A percentile compares a stretch with the other conserved stretches of the same genome.
Conservation (phyloP, 2,797 vertebrate species). For the Mormyrops boulengeri region DNA sequence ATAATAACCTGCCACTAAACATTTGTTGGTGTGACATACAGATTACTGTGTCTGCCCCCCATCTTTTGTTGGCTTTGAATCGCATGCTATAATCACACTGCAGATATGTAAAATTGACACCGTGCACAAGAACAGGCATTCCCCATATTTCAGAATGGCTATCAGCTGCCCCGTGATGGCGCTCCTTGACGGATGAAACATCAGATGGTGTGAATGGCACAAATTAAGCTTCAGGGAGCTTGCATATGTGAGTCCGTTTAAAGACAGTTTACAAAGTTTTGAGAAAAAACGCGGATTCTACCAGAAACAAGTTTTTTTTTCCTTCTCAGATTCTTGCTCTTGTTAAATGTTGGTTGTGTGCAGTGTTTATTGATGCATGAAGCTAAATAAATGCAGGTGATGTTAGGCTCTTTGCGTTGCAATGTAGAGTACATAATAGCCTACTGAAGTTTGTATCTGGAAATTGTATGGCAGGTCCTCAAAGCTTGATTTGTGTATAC, state of each 20-base stretch:
- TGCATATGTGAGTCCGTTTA: background rate
- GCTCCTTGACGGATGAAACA: constrained; percentile 26
- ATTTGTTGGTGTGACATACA: constrained; percentile 26
- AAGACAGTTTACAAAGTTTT: constrained; percentile 18
- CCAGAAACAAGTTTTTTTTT: background rate
- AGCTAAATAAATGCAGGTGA: background rate
- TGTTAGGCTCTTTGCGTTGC: background rate
- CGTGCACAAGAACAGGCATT: constrained; percentile 35
- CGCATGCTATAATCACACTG: constrained; percentile 36
- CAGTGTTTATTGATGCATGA: background rate
- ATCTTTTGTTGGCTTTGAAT: constrained; percentile 49
- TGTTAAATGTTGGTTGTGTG: background rate
- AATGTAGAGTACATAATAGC: background rate
- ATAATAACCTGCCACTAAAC: constrained; percentile 21
- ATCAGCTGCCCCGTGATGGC: constrained; percentile 16
- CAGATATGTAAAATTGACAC: constrained; percentile 48
- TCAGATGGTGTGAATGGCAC: constrained; percentile 16
- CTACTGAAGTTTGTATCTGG: background rate
- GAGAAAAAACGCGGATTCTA: background rate
- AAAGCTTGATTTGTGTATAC: background rate
- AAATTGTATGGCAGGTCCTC: background rate
- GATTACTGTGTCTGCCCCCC: constrained; percentile 40
- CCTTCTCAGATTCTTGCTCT: background rate
- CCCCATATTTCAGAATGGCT: background rate
- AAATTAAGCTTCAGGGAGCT: constrained; percentile 3